Base-by-base conservation (phyloP, 2,888 invertebrate genomes). In the Chymomyza procnemis region DNA sequence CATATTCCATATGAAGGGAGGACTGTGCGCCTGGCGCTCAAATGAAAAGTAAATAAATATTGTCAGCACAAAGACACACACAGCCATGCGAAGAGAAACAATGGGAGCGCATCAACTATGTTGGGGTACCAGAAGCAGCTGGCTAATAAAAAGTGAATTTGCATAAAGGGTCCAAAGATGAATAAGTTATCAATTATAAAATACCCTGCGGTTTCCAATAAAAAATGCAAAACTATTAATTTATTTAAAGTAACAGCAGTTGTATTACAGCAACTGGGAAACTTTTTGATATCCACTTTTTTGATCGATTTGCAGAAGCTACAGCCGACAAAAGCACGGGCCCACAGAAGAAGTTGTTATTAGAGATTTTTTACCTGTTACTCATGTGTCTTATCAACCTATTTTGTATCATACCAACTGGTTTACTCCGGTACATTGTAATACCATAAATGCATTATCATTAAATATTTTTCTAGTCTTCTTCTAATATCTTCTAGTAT, bases 31-130 rank as follows among this genome's bases (percentile, higher is more conserved):
- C 64, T 69, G 79, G 72, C 72, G 68, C 69, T 73, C 78, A 73
- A 85, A 81, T 85, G 78, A 85, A 81, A 81, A 80, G 80, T 85
- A 85, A 85, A 81, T 81, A 81, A 81, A 81, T 85, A 80, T 76
- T 72, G 73, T 54, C 73, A 63, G 47, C 78, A 75, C 18, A 48
- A n/a, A 48, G 16, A 50, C n/a, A 50, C 50, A 50, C 50, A 50
- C 50, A 50, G 26, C 26, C 50, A 1, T 4, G 14, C 50, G 2
- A 16, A n/a, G 50, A 19, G 50, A 50, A 19, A 50, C 50, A 50
- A 50, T 76, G 73, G 67, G 34, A 41, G 34, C 34, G 12, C 34
- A 41, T 41, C 34, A 41, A 8, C 12, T 2, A 41, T 12, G 34
- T 41, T 41, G 34, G 34, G 34, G 34, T 2, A 2, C 12, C 9